Evolutionary conservation across 2,797 vertebrate species (phyloP).

Genomic region (Knipowitschia caucasica): DNA sequence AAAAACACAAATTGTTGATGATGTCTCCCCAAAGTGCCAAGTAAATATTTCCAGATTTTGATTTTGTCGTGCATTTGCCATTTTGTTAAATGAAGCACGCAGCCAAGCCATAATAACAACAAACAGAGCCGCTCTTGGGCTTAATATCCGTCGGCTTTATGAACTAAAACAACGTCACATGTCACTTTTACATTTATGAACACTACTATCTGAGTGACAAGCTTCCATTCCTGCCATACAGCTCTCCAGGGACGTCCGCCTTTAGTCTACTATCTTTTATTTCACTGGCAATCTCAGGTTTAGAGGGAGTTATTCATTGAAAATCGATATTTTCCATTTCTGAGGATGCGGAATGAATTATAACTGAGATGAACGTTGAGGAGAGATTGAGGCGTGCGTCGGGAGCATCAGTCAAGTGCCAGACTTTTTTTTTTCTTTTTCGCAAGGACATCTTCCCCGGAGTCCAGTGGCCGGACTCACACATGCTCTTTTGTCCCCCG

Average conservation of each 20-base stretch:
- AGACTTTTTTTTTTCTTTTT: no score
- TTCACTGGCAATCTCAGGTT: constrained; percentile 49
- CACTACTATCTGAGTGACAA: constrained; percentile 23
- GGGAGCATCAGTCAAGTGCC: constrained; percentile 57
- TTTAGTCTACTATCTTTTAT: constrained; percentile 28
- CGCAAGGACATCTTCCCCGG: constrained; percentile 61
- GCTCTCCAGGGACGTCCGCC: constrained; percentile 14
- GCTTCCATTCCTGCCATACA: constrained; percentile 26
- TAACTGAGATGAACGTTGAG: constrained; percentile 66
- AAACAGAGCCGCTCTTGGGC: constrained; percentile 30
- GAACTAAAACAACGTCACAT: constrained; percentile 34
- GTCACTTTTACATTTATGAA: constrained; percentile 56
- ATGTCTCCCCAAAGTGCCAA: constrained; percentile 19
- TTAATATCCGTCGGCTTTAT: constrained; percentile 50
- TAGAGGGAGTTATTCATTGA: constrained; percentile 64
- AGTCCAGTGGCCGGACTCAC: constrained; percentile 47
- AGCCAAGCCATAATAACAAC: constrained; percentile 47
- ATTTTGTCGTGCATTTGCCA: constrained; percentile 26
- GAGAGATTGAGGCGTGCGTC: constrained; percentile 64
- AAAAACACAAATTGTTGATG: constrained; percentile 25
- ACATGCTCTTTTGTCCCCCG: constrained; percentile 29
- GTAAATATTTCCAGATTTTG: constrained; percentile 30
- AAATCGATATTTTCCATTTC: constrained; percentile 77
- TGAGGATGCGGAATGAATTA: constrained; percentile 72
- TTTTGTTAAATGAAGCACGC: constrained; percentile 35